A percentile compares a stretch with the other conserved stretches of the same genome.
phyloP scores from a whole-genome alignment of 2,113 vertebrate species.

The Psettodes erumei region DNA sequence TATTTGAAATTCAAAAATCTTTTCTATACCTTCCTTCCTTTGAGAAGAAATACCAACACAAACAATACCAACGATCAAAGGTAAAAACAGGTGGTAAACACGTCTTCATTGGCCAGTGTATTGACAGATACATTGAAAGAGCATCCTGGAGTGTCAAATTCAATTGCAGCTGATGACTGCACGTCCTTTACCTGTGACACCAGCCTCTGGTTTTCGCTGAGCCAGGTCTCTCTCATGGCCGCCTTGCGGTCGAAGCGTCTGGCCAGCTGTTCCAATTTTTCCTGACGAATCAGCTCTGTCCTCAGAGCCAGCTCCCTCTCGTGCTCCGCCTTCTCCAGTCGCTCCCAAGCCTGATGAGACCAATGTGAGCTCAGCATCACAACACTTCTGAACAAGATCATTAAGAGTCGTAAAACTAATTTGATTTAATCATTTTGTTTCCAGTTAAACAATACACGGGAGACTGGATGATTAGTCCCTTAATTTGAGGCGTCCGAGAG shows the following conservation, averaged over 20 bases:
- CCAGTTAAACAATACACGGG: no score
- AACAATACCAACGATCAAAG: no score
- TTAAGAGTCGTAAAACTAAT: background rate
- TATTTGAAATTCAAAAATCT: no score
- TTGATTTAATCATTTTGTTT: no score
- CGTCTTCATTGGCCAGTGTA: no score
- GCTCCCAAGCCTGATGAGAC: slow-evolving; percentile 90
- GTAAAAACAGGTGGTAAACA: no score
- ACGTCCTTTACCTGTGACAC: slow-evolving; percentile 89
- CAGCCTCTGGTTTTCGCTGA: slow-evolving; percentile 96
- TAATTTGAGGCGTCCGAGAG: no score
- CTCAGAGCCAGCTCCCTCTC: slow-evolving; percentile 96
- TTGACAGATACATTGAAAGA: no score
- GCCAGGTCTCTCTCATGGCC: slow-evolving; percentile 98
- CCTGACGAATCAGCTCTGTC: slow-evolving; percentile 96
- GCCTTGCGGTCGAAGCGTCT: slow-evolving; percentile 97
- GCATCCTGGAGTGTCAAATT: no score
- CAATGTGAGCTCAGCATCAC: background rate
- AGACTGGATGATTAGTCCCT: background rate
- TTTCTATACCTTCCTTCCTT: no score
- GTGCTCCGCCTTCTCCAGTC: slow-evolving; percentile 98
- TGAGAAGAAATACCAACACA: no score
- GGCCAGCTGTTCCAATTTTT: slow-evolving; percentile 98
- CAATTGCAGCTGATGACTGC: background rate
- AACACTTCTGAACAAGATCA: background rate